Conservation (phyloP, 2,113 vertebrate genomes). For the Channa argus region DNA sequence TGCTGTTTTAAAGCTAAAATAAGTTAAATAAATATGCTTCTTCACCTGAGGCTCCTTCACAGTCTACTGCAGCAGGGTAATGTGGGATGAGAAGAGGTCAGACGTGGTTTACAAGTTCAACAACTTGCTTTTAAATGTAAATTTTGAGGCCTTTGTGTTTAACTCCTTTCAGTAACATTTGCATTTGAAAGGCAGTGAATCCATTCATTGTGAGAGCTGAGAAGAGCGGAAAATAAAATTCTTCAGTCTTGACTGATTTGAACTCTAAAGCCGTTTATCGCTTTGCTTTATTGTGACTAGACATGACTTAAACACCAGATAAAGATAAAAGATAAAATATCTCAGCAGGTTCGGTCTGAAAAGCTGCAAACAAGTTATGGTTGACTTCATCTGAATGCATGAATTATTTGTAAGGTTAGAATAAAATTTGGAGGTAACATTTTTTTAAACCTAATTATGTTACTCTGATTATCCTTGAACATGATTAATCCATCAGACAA, state of each 20-base stretch:
- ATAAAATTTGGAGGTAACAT: neutral
- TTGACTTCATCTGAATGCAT: no score
- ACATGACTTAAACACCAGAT: neutral
- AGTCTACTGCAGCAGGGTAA: no score
- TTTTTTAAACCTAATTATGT: neutral
- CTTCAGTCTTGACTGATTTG: neutral
- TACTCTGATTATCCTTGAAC: neutral
- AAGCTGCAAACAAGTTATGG: neutral
- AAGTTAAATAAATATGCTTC: no score
- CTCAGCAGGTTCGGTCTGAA: neutral
- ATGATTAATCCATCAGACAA: neutral
- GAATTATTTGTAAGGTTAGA: neutral
- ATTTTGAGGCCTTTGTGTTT: neutral
- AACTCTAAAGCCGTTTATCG: neutral
- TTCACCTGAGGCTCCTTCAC: no score
- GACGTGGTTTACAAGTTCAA: no score
- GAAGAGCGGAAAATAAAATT: slow-evolving; percentile 1
- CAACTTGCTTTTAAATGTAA: neutral
- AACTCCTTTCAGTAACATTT: neutral
- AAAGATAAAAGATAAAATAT: no score
- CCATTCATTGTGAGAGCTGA: slow-evolving; percentile 5
- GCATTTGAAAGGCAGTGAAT: slow-evolving; percentile 22
- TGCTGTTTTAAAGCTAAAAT: no score
- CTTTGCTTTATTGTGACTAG: no score
- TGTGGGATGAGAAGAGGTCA: no score